Percentiles rank a stretch among this genome's conserved stretches.
Evolutionary conservation across 2,888 invertebrate genomes (phyloP).

Genomic region (Tachina grossa): DNA sequence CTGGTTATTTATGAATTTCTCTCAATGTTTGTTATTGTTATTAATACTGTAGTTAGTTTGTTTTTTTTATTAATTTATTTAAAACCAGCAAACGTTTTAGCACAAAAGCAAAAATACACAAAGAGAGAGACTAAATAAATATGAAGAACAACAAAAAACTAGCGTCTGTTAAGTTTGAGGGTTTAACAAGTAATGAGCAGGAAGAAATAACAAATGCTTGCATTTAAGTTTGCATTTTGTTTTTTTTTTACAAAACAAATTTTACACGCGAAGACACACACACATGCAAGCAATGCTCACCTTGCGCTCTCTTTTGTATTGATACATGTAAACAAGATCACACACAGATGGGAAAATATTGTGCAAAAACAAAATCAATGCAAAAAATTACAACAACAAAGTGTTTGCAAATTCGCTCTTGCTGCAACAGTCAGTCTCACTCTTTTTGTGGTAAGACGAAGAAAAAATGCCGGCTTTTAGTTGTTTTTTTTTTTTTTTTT

Average conservation of each 20-base stretch:
- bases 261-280: background rate
- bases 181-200: constrained; percentile 67
- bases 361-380: constrained; percentile 8
- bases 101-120: background rate
- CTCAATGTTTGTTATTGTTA: background rate
- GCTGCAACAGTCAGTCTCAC: background rate
- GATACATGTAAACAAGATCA: constrained; percentile 48
- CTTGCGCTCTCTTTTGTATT: constrained; percentile 43
- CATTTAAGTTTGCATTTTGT: constrained; percentile 44
- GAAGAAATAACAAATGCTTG: constrained; percentile 50
- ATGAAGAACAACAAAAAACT: constrained; percentile 40
- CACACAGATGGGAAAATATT: constrained; percentile 17
- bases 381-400: constrained; percentile 10
- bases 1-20: background rate
- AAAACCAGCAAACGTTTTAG: constrained; percentile 12
- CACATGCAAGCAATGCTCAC: background rate
- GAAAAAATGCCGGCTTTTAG: constrained; percentile 59
- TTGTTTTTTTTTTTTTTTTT: too few relatives aligned
- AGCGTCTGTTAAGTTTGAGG: constrained; percentile 67
- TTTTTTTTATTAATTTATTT: constrained; percentile 2
- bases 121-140: constrained; percentile 4
- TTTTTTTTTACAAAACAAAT: constrained; percentile 5
- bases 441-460: background rate
- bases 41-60: background rate
- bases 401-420: constrained; percentile 11